These are phyloP conservation scores for Pedicia rivosa DNA, from an alignment of 2,888 invertebrate species.

Conservation along the genomic window DNA sequence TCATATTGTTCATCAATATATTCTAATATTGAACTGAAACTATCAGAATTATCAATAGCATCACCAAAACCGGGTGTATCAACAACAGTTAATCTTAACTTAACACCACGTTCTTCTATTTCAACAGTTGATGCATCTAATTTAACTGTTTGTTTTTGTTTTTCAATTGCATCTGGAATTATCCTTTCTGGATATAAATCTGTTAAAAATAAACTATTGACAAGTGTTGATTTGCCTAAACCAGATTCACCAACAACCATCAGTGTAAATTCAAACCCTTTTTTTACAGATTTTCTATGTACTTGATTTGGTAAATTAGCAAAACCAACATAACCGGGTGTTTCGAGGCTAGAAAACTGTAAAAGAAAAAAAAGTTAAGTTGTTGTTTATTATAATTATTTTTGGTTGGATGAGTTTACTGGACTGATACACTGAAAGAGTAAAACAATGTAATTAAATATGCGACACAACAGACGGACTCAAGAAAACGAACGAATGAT, in stretches of 20 bases:
- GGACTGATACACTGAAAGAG: no score
- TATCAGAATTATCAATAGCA: conserved; percentile 86
- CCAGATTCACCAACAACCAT: conserved; percentile 93
- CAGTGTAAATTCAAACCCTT: conserved; percentile 92
- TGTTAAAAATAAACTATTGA: conserved; percentile 86
- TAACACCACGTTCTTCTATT: conserved; percentile 91
- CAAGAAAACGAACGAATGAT: no score
- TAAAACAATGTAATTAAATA: no score
- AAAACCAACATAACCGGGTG: conserved; percentile 59
- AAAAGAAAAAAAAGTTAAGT: no score
- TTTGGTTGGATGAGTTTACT: no score
- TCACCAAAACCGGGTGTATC: conserved; percentile 96
- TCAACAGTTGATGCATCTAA: conserved; percentile 91
- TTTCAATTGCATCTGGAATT: conserved; percentile 75
- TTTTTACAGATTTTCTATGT: conserved; percentile 92
- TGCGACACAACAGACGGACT: no score
- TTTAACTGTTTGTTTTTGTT: conserved; percentile 82
- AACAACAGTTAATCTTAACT: conserved; percentile 80
- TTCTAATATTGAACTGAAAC: conserved; percentile 81
- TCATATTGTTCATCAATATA: conserved; percentile 98
- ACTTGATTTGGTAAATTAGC: conserved; percentile 95
- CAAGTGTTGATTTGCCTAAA: conserved; percentile 87
- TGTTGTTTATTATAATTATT: no score
- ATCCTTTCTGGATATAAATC: conserved; percentile 89
- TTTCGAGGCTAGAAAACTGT: conserved; percentile 71